A percentile compares a stretch with the other conserved stretches of the same genome.
Evolutionary conservation across 2,113 vertebrate genomes (phyloP).

Genomic region (Hydrochoerus hydrochaeris): DNA sequence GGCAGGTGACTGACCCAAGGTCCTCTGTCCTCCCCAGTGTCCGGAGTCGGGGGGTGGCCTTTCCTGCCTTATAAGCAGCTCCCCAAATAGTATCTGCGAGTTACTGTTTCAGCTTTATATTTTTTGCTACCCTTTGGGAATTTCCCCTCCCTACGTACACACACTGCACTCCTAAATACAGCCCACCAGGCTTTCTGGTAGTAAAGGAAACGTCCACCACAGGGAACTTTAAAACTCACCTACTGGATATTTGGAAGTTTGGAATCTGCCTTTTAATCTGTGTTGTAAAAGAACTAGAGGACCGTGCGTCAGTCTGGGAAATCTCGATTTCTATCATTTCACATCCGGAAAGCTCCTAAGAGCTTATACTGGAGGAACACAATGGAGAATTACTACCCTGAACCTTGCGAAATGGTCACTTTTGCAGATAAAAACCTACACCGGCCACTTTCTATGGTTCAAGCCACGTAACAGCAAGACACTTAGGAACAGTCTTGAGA

Average conservation of each 20-base stretch:
- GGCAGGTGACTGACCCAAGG: background rate
- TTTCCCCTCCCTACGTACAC: background rate
- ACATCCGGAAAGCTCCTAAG: background rate
- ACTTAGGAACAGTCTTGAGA: background rate
- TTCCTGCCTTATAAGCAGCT: background rate
- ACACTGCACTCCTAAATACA: background rate
- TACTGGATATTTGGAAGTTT: background rate
- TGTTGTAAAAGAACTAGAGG: background rate
- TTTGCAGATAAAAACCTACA: background rate
- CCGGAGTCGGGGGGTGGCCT: background rate
- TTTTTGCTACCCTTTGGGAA: background rate
- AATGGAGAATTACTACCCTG: background rate
- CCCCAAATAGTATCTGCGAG: background rate
- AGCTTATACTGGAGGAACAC: background rate
- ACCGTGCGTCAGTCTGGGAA: background rate
- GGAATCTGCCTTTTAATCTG: background rate
- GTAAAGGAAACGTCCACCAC: background rate
- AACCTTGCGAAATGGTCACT: background rate
- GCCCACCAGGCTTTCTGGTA: background rate
- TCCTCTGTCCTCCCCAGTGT: background rate
- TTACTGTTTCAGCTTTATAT: conserved; percentile 3
- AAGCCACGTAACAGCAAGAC: background rate
- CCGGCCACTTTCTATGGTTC: background rate
- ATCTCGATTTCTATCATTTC: background rate
- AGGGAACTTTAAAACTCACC: background rate